Percentiles rank a stretch among this genome's conserved stretches.
Conservation (phyloP, 2,888 invertebrate genomes). For the Caenorhabditis auriculariae region DNA sequence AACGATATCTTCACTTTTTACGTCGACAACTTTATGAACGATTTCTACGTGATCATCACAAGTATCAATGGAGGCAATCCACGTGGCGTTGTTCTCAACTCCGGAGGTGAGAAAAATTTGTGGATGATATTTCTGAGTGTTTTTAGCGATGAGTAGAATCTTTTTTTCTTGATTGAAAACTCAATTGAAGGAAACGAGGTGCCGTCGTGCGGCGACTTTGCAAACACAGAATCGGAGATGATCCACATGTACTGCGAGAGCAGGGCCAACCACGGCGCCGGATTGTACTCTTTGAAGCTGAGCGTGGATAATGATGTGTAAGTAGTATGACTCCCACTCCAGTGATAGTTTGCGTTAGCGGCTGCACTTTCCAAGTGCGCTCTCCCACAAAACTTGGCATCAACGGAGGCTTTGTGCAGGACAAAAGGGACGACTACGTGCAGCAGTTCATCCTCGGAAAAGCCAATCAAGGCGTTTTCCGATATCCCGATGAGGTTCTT, state of each 20-base stretch:
- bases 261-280: slow-evolving; percentile 9
- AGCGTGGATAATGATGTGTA: slow-evolving; percentile 20
- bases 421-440: slow-evolving; percentile 38
- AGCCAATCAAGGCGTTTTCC: slow-evolving; percentile 31
- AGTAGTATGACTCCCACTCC: neutral
- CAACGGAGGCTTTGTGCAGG: slow-evolving; percentile 49
- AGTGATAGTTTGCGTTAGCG: slow-evolving; percentile 10
- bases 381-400: slow-evolving; percentile 32
- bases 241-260: slow-evolving; percentile 20
- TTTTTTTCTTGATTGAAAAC: too few relatives aligned
- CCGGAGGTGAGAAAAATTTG: slow-evolving; percentile 11
- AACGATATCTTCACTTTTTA: slow-evolving; percentile 24
- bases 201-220: slow-evolving; percentile 8
- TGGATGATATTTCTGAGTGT: too few relatives aligned
- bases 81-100: slow-evolving; percentile 19
- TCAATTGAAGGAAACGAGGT: slow-evolving; percentile 9
- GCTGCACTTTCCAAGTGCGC: slow-evolving; percentile 28
- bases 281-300: slow-evolving; percentile 25
- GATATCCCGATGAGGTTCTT: slow-evolving; percentile 26
- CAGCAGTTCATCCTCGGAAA: slow-evolving; percentile 14
- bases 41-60: slow-evolving; percentile 27
- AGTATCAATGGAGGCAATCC: slow-evolving; percentile 20
- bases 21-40: slow-evolving; percentile 26
- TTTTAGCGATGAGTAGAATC: too few relatives aligned
- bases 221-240: slow-evolving; percentile 5